phyloP scores from a whole-genome alignment of 2,113 vertebrate genomes.

The Sterrhoptilus dennistouni region DNA sequence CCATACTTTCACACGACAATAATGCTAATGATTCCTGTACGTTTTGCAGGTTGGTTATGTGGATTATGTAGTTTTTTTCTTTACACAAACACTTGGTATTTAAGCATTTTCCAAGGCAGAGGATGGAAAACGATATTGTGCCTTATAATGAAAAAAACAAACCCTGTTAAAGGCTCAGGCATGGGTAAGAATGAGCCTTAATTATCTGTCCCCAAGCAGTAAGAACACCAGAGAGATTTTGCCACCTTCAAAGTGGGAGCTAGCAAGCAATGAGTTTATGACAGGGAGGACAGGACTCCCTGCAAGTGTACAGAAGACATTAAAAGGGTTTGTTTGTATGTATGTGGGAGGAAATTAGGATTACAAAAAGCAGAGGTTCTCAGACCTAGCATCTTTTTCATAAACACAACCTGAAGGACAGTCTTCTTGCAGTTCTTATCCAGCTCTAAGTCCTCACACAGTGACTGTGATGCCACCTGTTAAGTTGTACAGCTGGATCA shows the following conservation, averaged over 20 bases:
- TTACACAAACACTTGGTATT: neutral
- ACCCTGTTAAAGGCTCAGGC: neutral
- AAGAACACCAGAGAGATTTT: neutral
- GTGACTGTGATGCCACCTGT: neutral
- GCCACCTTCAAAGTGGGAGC: neutral
- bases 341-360: neutral
- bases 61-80: neutral
- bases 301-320: neutral
- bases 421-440: neutral
- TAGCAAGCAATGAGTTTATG: neutral
- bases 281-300: neutral
- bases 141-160: neutral
- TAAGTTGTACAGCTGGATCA: neutral
- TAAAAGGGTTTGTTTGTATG: neutral
- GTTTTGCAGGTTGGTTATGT: neutral
- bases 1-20: neutral
- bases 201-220: neutral
- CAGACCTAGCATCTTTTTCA: neutral
- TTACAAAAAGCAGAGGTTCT: neutral
- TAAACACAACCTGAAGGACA: neutral
- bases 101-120: neutral
- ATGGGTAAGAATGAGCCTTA: neutral
- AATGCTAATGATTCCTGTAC: neutral
- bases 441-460: neutral
- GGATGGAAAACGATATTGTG: neutral